These are phyloP conservation scores for Drosophila lowei DNA, from an alignment of 1,140 invertebrate species.

Conservation along the genomic window DNA sequence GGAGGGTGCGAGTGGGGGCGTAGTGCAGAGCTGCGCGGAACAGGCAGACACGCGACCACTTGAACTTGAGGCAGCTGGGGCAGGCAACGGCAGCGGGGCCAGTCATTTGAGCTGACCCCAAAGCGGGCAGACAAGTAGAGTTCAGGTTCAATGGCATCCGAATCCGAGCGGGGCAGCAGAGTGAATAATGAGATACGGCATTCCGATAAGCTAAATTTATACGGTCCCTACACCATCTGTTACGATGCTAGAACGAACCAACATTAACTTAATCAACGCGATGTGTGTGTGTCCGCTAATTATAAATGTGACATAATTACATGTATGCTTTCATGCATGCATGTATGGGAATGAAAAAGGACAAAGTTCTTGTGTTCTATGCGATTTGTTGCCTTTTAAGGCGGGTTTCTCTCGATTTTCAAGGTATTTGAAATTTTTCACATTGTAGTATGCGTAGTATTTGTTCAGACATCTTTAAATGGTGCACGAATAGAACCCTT, in stretches of 20 bases:
- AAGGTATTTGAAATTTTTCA: no score
- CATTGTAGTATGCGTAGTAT: background rate
- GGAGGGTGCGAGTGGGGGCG: constrained; percentile 5
- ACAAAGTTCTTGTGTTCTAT: background rate
- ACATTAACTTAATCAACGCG: constrained; percentile 42
- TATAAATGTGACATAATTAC: constrained; percentile 30
- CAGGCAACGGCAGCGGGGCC: background rate
- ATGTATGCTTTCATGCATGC: background rate
- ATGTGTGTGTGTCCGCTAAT: constrained; percentile 23
- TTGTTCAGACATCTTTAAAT: background rate
- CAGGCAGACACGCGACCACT: constrained; percentile 67
- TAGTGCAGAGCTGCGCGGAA: background rate
- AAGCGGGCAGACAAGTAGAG: constrained; percentile 17
- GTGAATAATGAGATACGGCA: constrained; percentile 28
- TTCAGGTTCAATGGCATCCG: constrained; percentile 73
- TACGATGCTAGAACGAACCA: background rate
- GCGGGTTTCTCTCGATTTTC: no score
- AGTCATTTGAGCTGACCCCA: constrained; percentile 69
- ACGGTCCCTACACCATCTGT: constrained; percentile 30
- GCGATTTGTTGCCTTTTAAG: no score
- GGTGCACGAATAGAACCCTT: background rate
- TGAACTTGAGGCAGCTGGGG: constrained; percentile 61
- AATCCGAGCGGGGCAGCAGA: constrained; percentile 15
- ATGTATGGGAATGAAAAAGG: background rate
- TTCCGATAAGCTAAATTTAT: constrained; percentile 37